Conservation (phyloP, 64 coral and sea anemone genomes). For the Astreopora myriophthalma region DNA sequence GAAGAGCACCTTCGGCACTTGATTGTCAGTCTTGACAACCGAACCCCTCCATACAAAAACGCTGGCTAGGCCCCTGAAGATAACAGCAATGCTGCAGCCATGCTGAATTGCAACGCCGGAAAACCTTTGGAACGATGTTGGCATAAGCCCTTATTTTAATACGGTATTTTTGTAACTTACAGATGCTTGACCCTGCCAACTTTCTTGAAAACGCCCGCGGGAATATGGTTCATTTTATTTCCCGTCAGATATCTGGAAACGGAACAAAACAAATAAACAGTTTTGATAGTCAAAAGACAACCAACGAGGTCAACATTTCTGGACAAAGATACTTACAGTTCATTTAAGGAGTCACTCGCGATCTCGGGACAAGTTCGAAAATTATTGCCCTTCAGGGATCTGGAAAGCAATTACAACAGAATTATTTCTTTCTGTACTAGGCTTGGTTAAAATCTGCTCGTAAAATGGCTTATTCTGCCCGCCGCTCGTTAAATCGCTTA, state of each 20-base stretch:
- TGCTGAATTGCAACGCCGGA: too few species aligned
- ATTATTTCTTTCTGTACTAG: not conserved
- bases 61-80: too few species aligned
- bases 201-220: not conserved
- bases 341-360: not conserved
- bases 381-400: not conserved
- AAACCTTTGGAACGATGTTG: not conserved
- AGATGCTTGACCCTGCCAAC: not conserved
- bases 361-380: conserved; percentile 8
- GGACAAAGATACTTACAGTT: not conserved
- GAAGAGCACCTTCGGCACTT: too few species aligned
- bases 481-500: too few species aligned
- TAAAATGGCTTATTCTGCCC: too few species aligned
- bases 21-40: too few species aligned
- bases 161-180: not conserved
- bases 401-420: not conserved
- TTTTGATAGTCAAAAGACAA: too few species aligned
- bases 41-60: too few species aligned
- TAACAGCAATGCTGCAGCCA: too few species aligned
- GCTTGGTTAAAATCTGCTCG: too few species aligned
- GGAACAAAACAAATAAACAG: not conserved
- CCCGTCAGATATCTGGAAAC: conserved; percentile 24
- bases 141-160: not conserved
- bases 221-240: not conserved
- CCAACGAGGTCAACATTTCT: not conserved